phyloP scores from a whole-genome alignment of 2,113 vertebrate genomes.

The Furnarius figulus region DNA sequence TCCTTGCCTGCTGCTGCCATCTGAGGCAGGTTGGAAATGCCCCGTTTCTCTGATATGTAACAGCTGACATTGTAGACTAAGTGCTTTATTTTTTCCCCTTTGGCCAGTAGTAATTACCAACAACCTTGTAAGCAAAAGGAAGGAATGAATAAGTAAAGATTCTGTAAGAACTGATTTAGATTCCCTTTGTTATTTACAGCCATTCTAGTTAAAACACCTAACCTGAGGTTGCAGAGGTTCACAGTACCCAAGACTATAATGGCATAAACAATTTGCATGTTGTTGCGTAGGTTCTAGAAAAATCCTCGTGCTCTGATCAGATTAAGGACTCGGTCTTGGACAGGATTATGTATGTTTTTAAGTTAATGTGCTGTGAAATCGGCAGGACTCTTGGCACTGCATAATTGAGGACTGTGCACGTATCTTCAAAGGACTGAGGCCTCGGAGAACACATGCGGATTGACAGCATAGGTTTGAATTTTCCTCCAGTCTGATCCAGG shows the following conservation, averaged over 20 bases:
- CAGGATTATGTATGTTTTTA: neutral
- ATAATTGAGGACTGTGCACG: neutral
- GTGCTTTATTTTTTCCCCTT: neutral
- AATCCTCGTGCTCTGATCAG: neutral
- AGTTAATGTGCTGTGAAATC: neutral
- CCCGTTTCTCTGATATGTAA: neutral
- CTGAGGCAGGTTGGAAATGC: neutral
- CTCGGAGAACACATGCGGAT: neutral
- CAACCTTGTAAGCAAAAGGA: neutral
- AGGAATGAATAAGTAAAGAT: neutral
- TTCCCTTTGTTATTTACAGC: neutral
- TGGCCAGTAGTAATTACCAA: neutral
- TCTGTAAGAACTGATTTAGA: neutral
- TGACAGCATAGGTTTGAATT: neutral
- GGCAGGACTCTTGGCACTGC: neutral
- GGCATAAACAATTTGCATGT: neutral
- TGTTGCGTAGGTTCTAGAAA: neutral
- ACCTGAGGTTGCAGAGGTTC: neutral
- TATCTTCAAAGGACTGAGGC: neutral
- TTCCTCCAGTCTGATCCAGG: neutral
- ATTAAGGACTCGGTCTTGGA: neutral
- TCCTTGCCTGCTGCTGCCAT: neutral
- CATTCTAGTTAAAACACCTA: neutral
- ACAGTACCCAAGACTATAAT: rapidly evolving
- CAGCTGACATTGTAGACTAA: neutral